phyloP scores from a whole-genome alignment of 2,797 vertebrate genomes.

The Hylomyscus alleni region DNA sequence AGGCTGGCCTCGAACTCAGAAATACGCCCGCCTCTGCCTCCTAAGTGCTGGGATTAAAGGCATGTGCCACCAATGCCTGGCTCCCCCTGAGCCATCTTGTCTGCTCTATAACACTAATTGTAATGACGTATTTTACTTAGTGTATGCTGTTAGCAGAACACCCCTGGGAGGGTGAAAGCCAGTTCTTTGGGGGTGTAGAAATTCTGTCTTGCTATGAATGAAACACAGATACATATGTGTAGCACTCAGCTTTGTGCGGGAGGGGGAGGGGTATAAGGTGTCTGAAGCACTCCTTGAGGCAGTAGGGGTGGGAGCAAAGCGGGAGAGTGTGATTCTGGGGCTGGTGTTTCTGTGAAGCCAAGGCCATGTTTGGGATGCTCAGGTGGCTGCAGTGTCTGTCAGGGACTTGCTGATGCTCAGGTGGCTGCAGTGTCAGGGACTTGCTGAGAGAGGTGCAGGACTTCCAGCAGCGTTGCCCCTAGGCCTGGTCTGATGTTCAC shows the following conservation, averaged over 20 bases:
- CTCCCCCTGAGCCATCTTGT: background rate
- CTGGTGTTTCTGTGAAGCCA: background rate
- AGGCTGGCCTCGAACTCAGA: background rate
- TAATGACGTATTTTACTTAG: background rate
- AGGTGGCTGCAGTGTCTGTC: background rate
- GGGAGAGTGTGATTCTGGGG: background rate
- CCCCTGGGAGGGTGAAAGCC: background rate
- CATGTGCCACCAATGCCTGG: background rate
- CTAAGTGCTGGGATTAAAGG: background rate
- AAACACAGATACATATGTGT: accelerated
- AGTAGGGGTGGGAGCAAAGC: background rate
- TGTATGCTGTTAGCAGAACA: accelerated
- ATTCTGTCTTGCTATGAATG: accelerated
- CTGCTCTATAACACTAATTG: background rate
- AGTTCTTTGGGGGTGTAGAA: background rate
- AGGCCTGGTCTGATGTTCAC: background rate
- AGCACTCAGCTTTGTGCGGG: accelerated
- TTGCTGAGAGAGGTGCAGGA: background rate
- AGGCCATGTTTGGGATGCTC: background rate
- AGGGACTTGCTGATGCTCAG: background rate
- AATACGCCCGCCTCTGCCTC: background rate
- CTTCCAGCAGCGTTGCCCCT: background rate
- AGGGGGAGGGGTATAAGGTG: accelerated
- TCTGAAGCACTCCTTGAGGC: background rate
- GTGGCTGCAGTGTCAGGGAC: too few relatives aligned